A percentile compares a stretch with the other conserved stretches of the same genome.
Conservation (phyloP, 2,797 vertebrate species). For the Acridotheres tristis region DNA sequence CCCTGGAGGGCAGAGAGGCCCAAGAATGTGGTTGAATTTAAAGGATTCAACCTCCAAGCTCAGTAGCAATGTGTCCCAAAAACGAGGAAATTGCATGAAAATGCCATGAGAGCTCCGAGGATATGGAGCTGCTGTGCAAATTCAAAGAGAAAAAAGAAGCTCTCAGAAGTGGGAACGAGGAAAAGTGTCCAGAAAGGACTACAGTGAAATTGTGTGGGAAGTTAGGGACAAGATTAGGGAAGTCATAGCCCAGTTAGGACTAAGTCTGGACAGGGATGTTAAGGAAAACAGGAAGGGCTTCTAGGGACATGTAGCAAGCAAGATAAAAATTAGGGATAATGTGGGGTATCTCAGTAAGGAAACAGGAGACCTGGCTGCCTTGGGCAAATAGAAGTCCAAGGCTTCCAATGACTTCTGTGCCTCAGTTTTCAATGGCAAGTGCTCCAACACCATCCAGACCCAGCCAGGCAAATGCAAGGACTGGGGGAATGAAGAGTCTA, state of each 20-base stretch:
- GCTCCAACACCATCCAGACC: neutral
- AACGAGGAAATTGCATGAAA: neutral
- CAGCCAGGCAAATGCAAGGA: neutral
- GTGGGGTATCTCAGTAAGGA: neutral
- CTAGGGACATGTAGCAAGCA: no score
- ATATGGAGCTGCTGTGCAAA: neutral
- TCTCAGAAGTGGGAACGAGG: neutral
- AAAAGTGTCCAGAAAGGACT: neutral
- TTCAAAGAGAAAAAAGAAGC: fast-evolving
- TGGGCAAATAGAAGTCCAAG: neutral
- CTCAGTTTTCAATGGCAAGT: neutral
- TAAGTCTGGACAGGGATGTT: neutral
- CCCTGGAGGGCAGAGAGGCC: neutral
- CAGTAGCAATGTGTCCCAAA: neutral
- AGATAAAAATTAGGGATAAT: neutral
- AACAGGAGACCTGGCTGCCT: neutral
- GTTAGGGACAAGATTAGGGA: neutral
- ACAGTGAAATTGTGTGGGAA: neutral
- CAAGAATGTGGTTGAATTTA: neutral
- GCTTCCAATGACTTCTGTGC: neutral
- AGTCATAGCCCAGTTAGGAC: neutral
- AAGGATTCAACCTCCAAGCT: neutral
- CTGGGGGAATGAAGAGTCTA: neutral
- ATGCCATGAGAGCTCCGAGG: no score
- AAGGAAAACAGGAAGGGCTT: neutral